Evolutionary conservation across 1,140 invertebrate genomes (phyloP).

Genomic region (Orchestia grillus): DNA sequence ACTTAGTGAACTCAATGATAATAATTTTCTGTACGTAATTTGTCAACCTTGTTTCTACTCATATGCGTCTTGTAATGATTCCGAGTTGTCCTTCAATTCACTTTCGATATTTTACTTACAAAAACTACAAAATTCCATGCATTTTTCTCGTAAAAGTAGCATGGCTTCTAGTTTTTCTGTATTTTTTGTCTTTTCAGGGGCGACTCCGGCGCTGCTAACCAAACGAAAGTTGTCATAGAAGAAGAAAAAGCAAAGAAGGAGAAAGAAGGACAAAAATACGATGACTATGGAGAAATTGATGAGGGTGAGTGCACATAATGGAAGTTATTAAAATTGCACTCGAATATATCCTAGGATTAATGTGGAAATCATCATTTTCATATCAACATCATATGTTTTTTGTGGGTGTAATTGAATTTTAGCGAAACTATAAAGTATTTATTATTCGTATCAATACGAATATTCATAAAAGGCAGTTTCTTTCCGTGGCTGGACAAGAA

Average conservation of each 20-base stretch:
- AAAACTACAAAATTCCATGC: neutral
- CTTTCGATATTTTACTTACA: neutral
- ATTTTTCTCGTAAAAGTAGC: neutral
- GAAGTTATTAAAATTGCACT: neutral
- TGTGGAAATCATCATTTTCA: neutral
- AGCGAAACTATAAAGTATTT: neutral
- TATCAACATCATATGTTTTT: neutral
- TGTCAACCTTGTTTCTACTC: too few species aligned
- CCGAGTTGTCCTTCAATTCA: too few species aligned
- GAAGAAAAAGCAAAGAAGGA: conserved; percentile 76
- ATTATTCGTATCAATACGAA: neutral
- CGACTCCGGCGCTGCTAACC: conserved; percentile 18
- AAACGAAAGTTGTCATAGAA: conserved; percentile 70
- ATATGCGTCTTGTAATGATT: too few species aligned
- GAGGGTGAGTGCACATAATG: conserved; percentile 48
- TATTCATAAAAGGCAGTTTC: neutral
- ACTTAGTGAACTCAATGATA: too few species aligned
- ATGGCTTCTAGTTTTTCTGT: neutral
- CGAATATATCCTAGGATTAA: neutral
- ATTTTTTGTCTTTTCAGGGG: neutral
- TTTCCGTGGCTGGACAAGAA: neutral
- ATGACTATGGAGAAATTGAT: conserved; percentile 65
- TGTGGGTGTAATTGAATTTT: neutral
- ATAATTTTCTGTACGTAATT: too few species aligned
- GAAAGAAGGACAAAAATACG: conserved; percentile 71